Evolutionary conservation across 2,113 vertebrate species (phyloP).

Genomic region (Erythrocercus mccallii): DNA sequence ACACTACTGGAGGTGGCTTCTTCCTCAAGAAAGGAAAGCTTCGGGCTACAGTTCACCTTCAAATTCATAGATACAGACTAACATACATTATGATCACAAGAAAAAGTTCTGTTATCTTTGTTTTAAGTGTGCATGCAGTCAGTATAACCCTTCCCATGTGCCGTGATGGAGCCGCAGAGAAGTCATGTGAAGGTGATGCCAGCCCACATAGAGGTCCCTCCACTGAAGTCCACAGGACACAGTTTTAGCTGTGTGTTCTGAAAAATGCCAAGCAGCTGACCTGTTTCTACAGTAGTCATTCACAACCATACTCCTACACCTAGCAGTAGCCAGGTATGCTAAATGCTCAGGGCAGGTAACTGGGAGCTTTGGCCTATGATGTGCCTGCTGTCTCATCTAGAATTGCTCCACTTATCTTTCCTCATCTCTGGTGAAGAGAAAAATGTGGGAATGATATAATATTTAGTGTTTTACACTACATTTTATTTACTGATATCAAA

Average conservation of each 20-base stretch:
- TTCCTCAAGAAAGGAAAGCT: slow-evolving; percentile 7
- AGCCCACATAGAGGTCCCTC: background rate
- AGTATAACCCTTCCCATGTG: background rate
- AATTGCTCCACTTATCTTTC: background rate
- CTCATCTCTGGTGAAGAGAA: background rate
- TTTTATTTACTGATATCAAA: background rate
- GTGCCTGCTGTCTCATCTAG: background rate
- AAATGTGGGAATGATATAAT: background rate
- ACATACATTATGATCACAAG: background rate
- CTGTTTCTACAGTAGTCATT: background rate
- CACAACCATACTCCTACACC: background rate
- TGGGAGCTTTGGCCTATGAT: background rate
- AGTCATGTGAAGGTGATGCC: background rate
- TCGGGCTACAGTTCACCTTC: slow-evolving; percentile 44
- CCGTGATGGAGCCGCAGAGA: background rate
- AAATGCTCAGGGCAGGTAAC: background rate
- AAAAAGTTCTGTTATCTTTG: background rate
- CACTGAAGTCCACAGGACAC: background rate
- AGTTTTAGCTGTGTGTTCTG: background rate
- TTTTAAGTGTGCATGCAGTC: background rate
- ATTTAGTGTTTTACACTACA: background rate
- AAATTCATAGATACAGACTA: background rate
- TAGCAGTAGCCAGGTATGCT: background rate
- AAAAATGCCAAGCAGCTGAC: background rate
- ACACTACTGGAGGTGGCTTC: background rate